Evolutionary conservation across 2,888 invertebrate species (phyloP).

Genomic region (Lycaena phlaeas): DNA sequence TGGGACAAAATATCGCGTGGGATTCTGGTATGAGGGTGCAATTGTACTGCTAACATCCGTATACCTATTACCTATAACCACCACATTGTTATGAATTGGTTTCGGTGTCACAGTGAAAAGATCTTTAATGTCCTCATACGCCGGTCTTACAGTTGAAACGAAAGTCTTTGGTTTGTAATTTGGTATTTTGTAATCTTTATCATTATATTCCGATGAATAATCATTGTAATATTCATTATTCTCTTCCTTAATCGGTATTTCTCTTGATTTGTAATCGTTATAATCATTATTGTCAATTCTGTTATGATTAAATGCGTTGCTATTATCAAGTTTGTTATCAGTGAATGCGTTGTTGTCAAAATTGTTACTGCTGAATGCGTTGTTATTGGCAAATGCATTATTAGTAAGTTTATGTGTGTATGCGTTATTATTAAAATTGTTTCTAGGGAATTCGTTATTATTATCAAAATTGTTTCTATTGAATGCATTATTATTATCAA

Average conservation of each 20-base stretch:
- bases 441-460: neutral
- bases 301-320: slow-evolving; percentile 15
- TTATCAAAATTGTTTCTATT: neutral
- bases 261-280: slow-evolving; percentile 11
- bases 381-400: neutral
- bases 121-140: slow-evolving; percentile 37
- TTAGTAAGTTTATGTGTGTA: too few relatives aligned
- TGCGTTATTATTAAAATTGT: neutral
- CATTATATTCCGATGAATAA: slow-evolving; percentile 31
- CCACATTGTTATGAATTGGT: slow-evolving; percentile 16
- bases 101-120: slow-evolving; percentile 27
- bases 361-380: slow-evolving; percentile 1
- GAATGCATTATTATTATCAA: neutral
- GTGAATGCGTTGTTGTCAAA: slow-evolving; percentile 2
- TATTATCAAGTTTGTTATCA: slow-evolving; percentile 3
- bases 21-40: neutral
- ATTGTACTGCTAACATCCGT: slow-evolving; percentile 35
- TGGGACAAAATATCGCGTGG: slow-evolving; percentile 35
- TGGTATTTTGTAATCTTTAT: slow-evolving; percentile 34
- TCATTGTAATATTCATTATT: slow-evolving; percentile 48
- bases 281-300: neutral
- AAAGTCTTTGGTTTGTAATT: slow-evolving; percentile 13
- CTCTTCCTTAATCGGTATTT: slow-evolving; percentile 25
- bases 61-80: slow-evolving; percentile 29
- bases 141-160: slow-evolving; percentile 23